Evolutionary conservation across 1,140 invertebrate species (phyloP), one percentile per base, ranked within the genome.

Genomic region (Pollicipes pollicipes): DNA sequence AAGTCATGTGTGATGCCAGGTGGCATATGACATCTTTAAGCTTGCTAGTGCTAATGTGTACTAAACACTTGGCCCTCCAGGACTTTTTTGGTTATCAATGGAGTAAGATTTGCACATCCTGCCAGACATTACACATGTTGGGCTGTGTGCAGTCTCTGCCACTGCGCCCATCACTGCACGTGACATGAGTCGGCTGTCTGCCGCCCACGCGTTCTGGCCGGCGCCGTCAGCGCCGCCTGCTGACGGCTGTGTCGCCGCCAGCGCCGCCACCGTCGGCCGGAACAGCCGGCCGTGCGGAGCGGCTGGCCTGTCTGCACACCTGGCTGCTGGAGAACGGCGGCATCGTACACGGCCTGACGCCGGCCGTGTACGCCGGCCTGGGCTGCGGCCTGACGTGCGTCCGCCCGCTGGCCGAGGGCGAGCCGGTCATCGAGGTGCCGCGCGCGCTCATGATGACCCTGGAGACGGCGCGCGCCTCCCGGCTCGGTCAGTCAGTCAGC

Each of bases 381-480:
- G 91, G 89, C 58, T 83, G 89, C 76, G 93, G 93, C 17, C 78
- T 95, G n/a, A 84, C 85, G 78, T 88, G 90, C n/a, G 85, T 84
- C 30, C 84, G 84, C 74, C 82, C 88, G 76, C 85, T 91, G 64
- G 74, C 81, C 30, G 82, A 87, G 76, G 86, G 86, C 30, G 86
- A 90, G 17, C 76, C 88, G 26, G 83, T 94, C 30, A 82, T 95
- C 21, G 83, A 84, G 68, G 87, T 96, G 73, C 92, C 92, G 0
- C 82, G 85, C 28, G 86, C 87, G 74, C 76, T 93, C 27, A 93
- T 95, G 83, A 84, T 97, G 76, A 91, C 88, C 32, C 84, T 87
- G 63, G 86, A 89, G 69, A 85, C 84, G 68, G 89, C 89, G 58
- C 80, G 83, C 69, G 83, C 87, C 71, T 86, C 90, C 30, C 80